Percentiles rank a stretch among this genome's conserved stretches.
phyloP scores from a whole-genome alignment of 1,140 invertebrate species.

The Caenorhabditis latens region DNA sequence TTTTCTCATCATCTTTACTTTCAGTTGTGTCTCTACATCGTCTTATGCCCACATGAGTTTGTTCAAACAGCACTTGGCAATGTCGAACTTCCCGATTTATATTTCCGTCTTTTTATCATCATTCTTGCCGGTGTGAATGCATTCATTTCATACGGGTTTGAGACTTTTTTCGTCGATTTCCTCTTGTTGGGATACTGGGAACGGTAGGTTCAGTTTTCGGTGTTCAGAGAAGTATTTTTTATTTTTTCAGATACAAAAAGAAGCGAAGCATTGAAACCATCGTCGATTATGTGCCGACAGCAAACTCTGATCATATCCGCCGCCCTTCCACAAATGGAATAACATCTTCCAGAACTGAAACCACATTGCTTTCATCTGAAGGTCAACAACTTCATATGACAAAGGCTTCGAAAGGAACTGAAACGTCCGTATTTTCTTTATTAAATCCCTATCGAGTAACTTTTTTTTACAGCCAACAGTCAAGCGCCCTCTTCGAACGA shows the following conservation, averaged over 20 bases:
- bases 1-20: neutral
- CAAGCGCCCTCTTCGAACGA: conserved; percentile 14
- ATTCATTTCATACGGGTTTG: neutral
- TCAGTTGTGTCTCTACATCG: conserved; percentile 39
- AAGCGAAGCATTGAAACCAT: conserved; percentile 33
- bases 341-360: conserved; percentile 5
- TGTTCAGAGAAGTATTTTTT: no score
- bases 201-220: neutral
- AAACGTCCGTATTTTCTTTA: neutral
- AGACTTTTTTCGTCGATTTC: conserved; percentile 15
- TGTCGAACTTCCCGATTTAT: neutral
- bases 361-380: neutral
- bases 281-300: conserved; percentile 7
- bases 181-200: conserved; percentile 31
- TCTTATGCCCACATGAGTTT: neutral
- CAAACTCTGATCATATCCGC: conserved; percentile 14
- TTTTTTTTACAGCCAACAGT: conserved; percentile 22
- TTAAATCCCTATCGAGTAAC: neutral
- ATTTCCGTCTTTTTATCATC: conserved; percentile 12
- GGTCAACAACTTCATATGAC: conserved; percentile 11
- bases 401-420: neutral
- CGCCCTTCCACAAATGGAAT: neutral
- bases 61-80: conserved; percentile 3
- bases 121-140: neutral
- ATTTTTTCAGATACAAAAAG: conserved; percentile 18